Conservation (phyloP, 2,797 vertebrate genomes). For the Melanotaenia boesemani region DNA sequence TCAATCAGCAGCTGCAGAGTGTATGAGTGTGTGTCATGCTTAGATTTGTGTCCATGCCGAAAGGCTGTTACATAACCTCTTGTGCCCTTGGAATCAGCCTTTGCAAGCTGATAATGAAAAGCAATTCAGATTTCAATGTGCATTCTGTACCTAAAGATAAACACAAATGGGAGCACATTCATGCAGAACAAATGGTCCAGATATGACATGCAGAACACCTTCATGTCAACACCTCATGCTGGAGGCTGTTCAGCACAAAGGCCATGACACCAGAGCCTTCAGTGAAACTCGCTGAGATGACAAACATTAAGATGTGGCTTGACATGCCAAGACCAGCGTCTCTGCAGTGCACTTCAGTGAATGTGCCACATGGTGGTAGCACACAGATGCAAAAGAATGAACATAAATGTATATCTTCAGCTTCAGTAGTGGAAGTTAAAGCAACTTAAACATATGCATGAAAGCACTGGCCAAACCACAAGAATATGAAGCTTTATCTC, state of each 20-base stretch:
- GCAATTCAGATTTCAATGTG: conserved; percentile 7
- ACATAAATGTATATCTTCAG: background rate
- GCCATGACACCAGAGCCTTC: background rate
- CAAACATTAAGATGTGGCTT: conserved; percentile 4
- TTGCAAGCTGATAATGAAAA: conserved; percentile 30
- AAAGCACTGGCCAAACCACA: background rate
- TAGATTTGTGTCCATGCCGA: conserved; percentile 5
- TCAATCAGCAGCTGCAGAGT: background rate
- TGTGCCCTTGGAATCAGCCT: conserved; percentile 14
- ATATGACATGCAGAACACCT: conserved; percentile 26
- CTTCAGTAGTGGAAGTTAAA: background rate
- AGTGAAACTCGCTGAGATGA: conserved; percentile 2
- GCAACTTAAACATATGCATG: background rate
- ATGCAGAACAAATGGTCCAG: conserved; percentile 44
- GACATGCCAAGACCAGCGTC: conserved; percentile 3
- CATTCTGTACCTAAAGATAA: conserved; percentile 46
- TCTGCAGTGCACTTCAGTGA: conserved; percentile 8
- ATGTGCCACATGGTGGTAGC: conserved; percentile 67
- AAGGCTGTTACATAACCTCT: conserved; percentile 23
- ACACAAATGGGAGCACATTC: conserved; percentile 23
- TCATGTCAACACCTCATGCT: conserved; percentile 31
- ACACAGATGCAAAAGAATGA: conserved; percentile 18
- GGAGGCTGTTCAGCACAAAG: conserved; percentile 24
- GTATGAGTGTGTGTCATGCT: background rate
- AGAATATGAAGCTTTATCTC: background rate